A percentile compares a stretch with the other conserved stretches of the same genome.
These are phyloP conservation scores for Barbus barbus DNA, from an alignment of 2,113 vertebrate species.

Conservation along the genomic window DNA sequence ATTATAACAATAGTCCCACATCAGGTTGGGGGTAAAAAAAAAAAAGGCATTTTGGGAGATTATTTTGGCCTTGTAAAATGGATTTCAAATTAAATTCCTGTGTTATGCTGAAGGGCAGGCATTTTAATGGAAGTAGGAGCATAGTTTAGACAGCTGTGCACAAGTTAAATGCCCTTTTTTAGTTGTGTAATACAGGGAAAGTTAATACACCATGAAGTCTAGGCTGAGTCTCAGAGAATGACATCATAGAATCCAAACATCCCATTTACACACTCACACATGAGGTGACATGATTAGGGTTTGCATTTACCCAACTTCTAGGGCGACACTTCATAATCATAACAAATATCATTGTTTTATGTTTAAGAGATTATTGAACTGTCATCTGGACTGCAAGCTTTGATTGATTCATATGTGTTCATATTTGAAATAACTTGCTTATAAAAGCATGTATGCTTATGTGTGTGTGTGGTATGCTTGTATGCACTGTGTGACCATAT, in stretches of 20 bases:
- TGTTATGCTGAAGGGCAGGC: background rate
- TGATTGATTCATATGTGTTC: background rate
- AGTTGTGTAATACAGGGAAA: background rate
- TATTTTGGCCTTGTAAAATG: background rate
- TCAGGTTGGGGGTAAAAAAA: background rate
- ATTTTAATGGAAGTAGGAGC: background rate
- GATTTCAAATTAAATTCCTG: background rate
- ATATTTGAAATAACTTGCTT: background rate
- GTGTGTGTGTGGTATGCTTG: background rate
- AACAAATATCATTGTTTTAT: background rate
- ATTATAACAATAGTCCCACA: background rate
- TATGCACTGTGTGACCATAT: background rate
- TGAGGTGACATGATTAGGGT: background rate
- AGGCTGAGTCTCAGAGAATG: conserved; percentile 11
- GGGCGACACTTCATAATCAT: background rate
- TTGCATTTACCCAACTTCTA: background rate
- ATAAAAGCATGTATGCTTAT: background rate
- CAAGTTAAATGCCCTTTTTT: conserved; percentile 18
- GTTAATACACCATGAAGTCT: conserved; percentile 44
- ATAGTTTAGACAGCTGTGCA: conserved; percentile 28
- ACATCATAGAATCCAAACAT: conserved; percentile 28
- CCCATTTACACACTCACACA: conserved; percentile 1
- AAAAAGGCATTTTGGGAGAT: background rate
- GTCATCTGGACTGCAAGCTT: background rate
- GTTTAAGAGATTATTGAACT: background rate